Conservation (phyloP, 2,797 vertebrate genomes). For the Rhinichthys osculus region DNA sequence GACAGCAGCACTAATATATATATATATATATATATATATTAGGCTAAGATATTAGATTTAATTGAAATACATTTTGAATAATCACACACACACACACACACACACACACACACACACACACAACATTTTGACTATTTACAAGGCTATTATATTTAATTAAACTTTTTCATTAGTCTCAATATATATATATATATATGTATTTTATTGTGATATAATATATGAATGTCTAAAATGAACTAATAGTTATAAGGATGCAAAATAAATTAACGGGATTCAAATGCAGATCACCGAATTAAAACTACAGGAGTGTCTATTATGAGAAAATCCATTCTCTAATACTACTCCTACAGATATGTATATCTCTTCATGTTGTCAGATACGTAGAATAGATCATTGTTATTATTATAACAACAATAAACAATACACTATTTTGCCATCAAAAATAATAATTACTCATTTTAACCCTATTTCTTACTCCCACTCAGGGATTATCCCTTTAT, state of each 20-base stretch:
- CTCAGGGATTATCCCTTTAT: slow-evolving; percentile 49
- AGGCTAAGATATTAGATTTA: too few relatives aligned
- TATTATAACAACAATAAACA: slow-evolving; percentile 20
- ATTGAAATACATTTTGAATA: not conserved
- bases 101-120: too few relatives aligned
- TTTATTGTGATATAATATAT: not conserved
- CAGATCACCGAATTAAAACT: not conserved
- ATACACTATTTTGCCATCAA: slow-evolving; percentile 9
- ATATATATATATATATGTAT: too few relatives aligned
- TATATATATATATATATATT: too few relatives aligned
- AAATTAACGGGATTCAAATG: not conserved
- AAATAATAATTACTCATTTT: slow-evolving; percentile 26
- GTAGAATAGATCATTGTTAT: not conserved
- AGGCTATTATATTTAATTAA: too few relatives aligned
- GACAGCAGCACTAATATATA: too few relatives aligned
- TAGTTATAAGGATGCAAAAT: too few relatives aligned
- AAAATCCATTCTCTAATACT: not conserved
- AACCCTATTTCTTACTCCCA: slow-evolving; percentile 24
- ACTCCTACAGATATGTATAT: not conserved
- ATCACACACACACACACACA: too few relatives aligned
- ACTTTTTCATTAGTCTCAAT: too few relatives aligned
- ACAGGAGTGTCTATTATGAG: not conserved
- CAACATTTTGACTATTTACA: too few relatives aligned
- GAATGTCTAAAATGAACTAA: not conserved
- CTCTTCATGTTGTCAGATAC: not conserved